These are phyloP conservation scores for Ochotona princeps DNA, from an alignment of 2,113 vertebrate species.

Conservation along the genomic window DNA sequence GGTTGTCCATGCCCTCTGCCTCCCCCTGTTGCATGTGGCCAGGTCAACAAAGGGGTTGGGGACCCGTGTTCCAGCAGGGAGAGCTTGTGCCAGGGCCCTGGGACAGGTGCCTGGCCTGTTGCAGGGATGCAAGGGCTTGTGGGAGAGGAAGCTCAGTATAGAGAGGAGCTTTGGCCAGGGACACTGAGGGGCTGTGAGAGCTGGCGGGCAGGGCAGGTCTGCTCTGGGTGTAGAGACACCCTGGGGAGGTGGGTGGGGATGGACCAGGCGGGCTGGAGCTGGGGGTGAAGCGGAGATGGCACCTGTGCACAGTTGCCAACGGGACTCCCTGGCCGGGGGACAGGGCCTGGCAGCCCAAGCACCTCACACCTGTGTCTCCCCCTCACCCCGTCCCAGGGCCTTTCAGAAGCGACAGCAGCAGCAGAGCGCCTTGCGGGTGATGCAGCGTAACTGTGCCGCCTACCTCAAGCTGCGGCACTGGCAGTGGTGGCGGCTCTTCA, in stretches of 20 bases:
- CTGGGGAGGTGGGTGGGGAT: too few relatives aligned
- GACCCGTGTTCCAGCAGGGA: not conserved
- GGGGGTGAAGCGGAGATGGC: not conserved
- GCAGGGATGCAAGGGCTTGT: not conserved
- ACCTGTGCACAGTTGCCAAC: not conserved
- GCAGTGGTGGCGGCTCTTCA: constrained; percentile 97
- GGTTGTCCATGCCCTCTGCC: too few relatives aligned
- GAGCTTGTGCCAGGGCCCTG: not conserved
- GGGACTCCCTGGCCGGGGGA: too few relatives aligned
- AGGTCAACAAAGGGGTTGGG: rapidly evolving
- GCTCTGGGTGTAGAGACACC: not conserved
- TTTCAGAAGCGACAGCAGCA: constrained; percentile 94
- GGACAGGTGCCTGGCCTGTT: rapidly evolving
- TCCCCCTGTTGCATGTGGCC: too few relatives aligned
- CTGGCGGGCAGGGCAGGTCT: not conserved
- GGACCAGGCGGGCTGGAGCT: not conserved
- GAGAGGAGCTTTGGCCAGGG: not conserved
- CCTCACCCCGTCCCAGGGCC: constrained; percentile 81
- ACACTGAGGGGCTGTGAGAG: not conserved
- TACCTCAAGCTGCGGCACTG: constrained; percentile 96
- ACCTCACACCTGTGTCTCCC: not conserved
- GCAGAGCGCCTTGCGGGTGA: constrained; percentile 92
- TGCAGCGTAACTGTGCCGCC: constrained; percentile 94
- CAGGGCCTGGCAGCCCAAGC: too few relatives aligned
- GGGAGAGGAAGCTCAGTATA: not conserved